phyloP scores from a whole-genome alignment of 2,888 invertebrate genomes.

The Leptinotarsa peninsularis region DNA sequence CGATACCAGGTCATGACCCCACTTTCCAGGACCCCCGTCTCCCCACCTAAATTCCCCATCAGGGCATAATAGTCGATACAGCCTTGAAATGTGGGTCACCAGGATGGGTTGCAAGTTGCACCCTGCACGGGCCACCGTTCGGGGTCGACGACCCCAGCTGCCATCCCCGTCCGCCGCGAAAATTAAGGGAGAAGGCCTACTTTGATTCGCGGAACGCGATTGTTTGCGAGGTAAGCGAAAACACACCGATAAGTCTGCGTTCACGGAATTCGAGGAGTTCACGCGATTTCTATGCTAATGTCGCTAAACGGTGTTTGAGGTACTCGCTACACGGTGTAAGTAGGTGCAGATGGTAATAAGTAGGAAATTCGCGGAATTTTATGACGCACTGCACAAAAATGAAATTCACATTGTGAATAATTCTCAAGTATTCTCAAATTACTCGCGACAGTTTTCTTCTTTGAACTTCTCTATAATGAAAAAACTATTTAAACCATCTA shows the following conservation, averaged over 20 bases:
- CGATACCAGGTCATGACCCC: constrained; percentile 22
- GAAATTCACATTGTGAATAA: too few relatives aligned
- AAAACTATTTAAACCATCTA: too few relatives aligned
- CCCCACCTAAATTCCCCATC: constrained; percentile 25
- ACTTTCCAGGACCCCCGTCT: constrained; percentile 23
- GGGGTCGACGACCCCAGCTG: constrained; percentile 60
- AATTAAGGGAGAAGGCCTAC: constrained; percentile 8
- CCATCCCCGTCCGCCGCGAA: constrained; percentile 38
- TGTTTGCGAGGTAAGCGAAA: not conserved
- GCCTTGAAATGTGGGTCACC: constrained; percentile 64
- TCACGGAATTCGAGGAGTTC: not conserved
- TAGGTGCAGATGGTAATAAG: not conserved
- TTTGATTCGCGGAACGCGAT: constrained; percentile 7
- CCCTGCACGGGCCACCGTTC: constrained; percentile 47
- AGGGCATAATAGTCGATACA: constrained; percentile 60
- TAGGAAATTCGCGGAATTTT: not conserved
- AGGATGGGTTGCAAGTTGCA: constrained; percentile 56
- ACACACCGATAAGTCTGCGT: not conserved
- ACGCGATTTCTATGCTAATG: not conserved
- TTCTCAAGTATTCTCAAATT: too few relatives aligned
- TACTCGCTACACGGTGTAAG: not conserved
- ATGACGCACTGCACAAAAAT: not conserved
- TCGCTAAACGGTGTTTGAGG: not conserved
- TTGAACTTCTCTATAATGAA: too few relatives aligned
- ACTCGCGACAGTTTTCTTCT: too few relatives aligned